A percentile compares a stretch with the other conserved stretches of the same genome.
These are phyloP conservation scores for Hymenopus coronatus DNA, from an alignment of 2,888 invertebrate species.

Conservation along the genomic window DNA sequence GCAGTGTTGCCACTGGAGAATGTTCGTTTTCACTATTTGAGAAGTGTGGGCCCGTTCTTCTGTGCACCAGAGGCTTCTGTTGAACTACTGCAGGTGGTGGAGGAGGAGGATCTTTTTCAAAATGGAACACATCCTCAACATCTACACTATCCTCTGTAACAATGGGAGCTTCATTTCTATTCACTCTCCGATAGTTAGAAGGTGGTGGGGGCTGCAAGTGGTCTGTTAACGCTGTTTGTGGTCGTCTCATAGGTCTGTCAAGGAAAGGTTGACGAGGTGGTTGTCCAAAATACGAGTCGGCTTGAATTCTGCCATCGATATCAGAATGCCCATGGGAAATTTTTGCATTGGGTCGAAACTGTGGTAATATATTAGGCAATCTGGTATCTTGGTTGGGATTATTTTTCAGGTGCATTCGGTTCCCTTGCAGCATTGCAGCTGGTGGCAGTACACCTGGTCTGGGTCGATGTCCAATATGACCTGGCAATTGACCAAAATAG, in stretches of 20 bases:
- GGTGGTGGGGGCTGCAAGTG: slow-evolving; percentile 53
- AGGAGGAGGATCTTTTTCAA: slow-evolving; percentile 43
- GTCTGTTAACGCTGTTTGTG: slow-evolving; percentile 40
- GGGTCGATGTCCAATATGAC: not conserved
- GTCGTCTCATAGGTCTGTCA: slow-evolving; percentile 18
- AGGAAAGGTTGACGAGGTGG: slow-evolving; percentile 23
- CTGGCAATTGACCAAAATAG: not conserved
- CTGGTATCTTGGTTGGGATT: slow-evolving; percentile 33
- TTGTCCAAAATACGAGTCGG: slow-evolving; percentile 11
- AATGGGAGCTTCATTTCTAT: slow-evolving; percentile 41
- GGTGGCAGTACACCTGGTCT: not conserved
- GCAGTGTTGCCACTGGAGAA: slow-evolving; percentile 60
- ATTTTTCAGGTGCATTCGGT: not conserved
- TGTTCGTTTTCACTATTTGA: slow-evolving; percentile 35
- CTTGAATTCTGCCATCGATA: slow-evolving; percentile 16
- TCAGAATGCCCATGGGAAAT: slow-evolving; percentile 49
- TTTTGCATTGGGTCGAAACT: slow-evolving; percentile 67
- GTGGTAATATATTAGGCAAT: slow-evolving; percentile 67
- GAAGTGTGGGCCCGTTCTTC: slow-evolving; percentile 28
- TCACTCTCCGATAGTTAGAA: slow-evolving; percentile 38
- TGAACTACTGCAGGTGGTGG: slow-evolving; percentile 50
- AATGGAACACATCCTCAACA: slow-evolving; percentile 26
- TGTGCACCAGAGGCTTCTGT: slow-evolving; percentile 40
- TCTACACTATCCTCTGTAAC: slow-evolving; percentile 14
- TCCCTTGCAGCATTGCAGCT: slow-evolving; percentile 1